A percentile compares a stretch with the other conserved stretches of the same genome.
These are phyloP conservation scores for Passer domesticus DNA, from an alignment of 2,113 vertebrate species.

Conservation along the genomic window DNA sequence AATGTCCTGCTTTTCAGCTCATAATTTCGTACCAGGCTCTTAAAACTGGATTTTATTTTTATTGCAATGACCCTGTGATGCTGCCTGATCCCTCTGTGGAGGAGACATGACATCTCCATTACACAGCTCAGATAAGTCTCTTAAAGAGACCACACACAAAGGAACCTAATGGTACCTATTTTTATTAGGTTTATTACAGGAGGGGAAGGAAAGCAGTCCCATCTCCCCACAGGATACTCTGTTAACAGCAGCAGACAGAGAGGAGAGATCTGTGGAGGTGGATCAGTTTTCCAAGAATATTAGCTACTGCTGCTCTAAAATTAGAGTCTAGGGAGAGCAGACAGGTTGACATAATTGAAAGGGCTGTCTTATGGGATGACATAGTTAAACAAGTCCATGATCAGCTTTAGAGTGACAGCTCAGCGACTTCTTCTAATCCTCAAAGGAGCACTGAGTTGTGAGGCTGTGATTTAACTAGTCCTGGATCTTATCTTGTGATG, in stretches of 20 bases:
- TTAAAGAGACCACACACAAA: slow-evolving; percentile 67
- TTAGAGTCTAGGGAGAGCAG: slow-evolving; percentile 71
- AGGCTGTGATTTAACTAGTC: slow-evolving; percentile 61
- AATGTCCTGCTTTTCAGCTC: neutral
- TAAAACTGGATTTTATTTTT: slow-evolving; percentile 53
- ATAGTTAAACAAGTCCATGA: slow-evolving; percentile 68
- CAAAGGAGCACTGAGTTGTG: slow-evolving; percentile 18
- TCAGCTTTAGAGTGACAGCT: slow-evolving; percentile 68
- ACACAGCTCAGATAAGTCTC: slow-evolving; percentile 55
- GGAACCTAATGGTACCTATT: slow-evolving; percentile 64
- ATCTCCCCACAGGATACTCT: slow-evolving; percentile 64
- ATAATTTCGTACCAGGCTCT: neutral
- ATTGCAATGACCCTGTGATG: slow-evolving; percentile 29
- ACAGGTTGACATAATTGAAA: slow-evolving; percentile 73
- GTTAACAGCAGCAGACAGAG: slow-evolving; percentile 57
- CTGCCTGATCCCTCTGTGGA: slow-evolving; percentile 25
- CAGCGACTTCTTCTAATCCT: slow-evolving; percentile 59
- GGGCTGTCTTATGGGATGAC: slow-evolving; percentile 69
- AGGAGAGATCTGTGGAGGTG: slow-evolving; percentile 57
- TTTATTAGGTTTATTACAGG: slow-evolving; percentile 70
- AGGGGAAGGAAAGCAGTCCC: slow-evolving; percentile 48
- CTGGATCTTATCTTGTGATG: slow-evolving; percentile 60
- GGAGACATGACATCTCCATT: slow-evolving; percentile 67
- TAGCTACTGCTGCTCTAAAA: slow-evolving; percentile 71
- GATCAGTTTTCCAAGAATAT: slow-evolving; percentile 70